phyloP scores from a whole-genome alignment of 1,140 invertebrate species.

The Colletes gigas region DNA sequence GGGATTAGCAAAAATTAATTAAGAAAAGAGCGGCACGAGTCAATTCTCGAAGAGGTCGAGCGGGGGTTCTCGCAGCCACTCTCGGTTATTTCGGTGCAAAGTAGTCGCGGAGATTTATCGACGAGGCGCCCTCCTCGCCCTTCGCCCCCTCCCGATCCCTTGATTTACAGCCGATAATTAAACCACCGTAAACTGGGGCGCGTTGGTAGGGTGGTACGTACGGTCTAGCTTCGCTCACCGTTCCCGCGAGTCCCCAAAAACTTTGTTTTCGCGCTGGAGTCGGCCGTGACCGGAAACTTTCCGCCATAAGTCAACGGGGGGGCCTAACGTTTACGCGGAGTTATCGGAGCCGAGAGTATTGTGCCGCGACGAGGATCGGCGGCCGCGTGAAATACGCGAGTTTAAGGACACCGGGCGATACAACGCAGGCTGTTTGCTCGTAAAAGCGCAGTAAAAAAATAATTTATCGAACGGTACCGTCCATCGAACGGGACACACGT shows the following conservation, averaged over 20 bases:
- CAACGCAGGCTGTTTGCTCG: neutral
- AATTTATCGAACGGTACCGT: conserved; percentile 19
- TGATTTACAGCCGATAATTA: conserved; percentile 80
- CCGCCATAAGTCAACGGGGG: conserved; percentile 70
- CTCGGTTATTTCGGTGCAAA: conserved; percentile 48
- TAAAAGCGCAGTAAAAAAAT: conserved; percentile 7
- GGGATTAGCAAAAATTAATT: conserved; percentile 44
- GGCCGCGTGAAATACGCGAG: conserved; percentile 35
- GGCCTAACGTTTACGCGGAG: conserved; percentile 59
- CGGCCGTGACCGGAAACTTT: conserved; percentile 74
- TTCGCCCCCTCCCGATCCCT: conserved; percentile 25
- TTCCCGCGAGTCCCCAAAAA: conserved; percentile 54
- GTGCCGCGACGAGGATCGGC: conserved; percentile 39
- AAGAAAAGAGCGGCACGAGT: conserved; percentile 42
- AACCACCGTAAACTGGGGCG: conserved; percentile 72
- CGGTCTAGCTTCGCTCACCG: conserved; percentile 34
- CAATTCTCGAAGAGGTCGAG: conserved; percentile 17
- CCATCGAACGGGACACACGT: neutral
- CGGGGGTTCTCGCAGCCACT: conserved; percentile 50
- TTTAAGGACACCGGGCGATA: conserved; percentile 9
- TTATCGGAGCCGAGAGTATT: conserved; percentile 62
- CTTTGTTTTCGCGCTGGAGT: conserved; percentile 69
- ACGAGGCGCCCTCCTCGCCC: conserved; percentile 44
- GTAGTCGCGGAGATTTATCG: conserved; percentile 74
- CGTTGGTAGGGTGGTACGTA: conserved; percentile 44